Evolutionary conservation across 2,888 invertebrate genomes (phyloP).

Genomic region (Schrankia costaestrigalis): DNA sequence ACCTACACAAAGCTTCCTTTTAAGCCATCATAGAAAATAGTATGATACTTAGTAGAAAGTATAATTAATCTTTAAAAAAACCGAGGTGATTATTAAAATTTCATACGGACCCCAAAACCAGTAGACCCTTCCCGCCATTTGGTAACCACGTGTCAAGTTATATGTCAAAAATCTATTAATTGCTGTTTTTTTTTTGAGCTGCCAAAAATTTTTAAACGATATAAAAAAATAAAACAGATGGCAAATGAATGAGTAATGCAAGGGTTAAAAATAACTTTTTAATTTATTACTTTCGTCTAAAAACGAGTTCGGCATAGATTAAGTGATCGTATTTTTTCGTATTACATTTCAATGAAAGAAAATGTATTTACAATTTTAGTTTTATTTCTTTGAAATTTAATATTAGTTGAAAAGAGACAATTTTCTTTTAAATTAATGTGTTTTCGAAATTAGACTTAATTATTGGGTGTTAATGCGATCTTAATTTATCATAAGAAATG

Average conservation of each 20-base stretch:
- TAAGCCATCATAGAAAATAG: too few species aligned
- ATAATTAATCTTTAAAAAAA: background rate
- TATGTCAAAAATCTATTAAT: conserved; percentile 58
- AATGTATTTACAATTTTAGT: background rate
- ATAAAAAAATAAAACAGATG: conserved; percentile 36
- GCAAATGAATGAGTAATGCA: conserved; percentile 42
- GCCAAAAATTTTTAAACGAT: conserved; percentile 43
- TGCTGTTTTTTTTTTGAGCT: conserved; percentile 57
- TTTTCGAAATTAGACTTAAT: too few species aligned
- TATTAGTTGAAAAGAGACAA: too few species aligned
- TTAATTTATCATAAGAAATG: too few species aligned
- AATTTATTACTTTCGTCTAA: conserved; percentile 26
- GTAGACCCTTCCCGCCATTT: conserved; percentile 57
- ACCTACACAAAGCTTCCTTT: too few species aligned
- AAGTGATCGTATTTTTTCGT: background rate
- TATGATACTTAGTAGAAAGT: too few species aligned
- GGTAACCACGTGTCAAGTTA: conserved; percentile 66
- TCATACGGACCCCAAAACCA: conserved; percentile 44
- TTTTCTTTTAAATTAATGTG: too few species aligned
- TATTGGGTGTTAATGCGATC: too few species aligned
- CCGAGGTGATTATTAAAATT: conserved; percentile 1
- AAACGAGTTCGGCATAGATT: conserved; percentile 14
- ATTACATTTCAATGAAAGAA: conserved; percentile 2
- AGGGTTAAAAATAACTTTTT: conserved; percentile 50
- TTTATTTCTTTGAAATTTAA: conserved; percentile 5